These are phyloP conservation scores for Catocala nupta DNA, from an alignment of 2,888 invertebrate species.

Conservation along the genomic window DNA sequence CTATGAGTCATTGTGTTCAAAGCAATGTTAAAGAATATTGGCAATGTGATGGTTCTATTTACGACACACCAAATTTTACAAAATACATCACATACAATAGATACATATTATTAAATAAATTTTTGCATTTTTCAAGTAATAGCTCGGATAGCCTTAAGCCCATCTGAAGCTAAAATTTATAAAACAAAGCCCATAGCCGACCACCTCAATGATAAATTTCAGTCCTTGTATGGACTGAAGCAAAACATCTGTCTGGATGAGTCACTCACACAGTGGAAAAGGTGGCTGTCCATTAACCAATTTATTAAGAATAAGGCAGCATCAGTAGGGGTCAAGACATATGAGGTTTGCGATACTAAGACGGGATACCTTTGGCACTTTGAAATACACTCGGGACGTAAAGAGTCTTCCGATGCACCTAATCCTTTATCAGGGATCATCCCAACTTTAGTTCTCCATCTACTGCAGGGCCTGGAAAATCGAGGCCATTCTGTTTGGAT, in stretches of 20 bases:
- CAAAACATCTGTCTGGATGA: constrained; percentile 5
- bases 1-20: too few relatives aligned
- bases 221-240: neutral
- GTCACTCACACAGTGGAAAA: constrained; percentile 4
- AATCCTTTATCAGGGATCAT: constrained; percentile 1
- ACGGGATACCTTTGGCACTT: constrained; percentile 9
- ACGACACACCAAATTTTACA: too few relatives aligned
- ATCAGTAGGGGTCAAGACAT: neutral
- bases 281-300: constrained; percentile 2
- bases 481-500: constrained; percentile 3
- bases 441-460: constrained; percentile 1
- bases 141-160: too few relatives aligned
- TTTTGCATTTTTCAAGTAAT: too few relatives aligned
- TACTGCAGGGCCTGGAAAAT: constrained; percentile 3
- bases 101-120: too few relatives aligned
- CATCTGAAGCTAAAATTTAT: too few relatives aligned
- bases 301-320: constrained; percentile 7
- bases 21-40: too few relatives aligned
- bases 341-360: neutral
- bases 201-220: constrained; percentile 4
- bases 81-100: too few relatives aligned
- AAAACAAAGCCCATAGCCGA: neutral
- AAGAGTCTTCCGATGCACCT: neutral
- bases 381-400: neutral
- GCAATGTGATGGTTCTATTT: too few relatives aligned